These are phyloP conservation scores for Eubucco bourcierii DNA, from an alignment of 2,113 vertebrate genomes.

Conservation along the genomic window DNA sequence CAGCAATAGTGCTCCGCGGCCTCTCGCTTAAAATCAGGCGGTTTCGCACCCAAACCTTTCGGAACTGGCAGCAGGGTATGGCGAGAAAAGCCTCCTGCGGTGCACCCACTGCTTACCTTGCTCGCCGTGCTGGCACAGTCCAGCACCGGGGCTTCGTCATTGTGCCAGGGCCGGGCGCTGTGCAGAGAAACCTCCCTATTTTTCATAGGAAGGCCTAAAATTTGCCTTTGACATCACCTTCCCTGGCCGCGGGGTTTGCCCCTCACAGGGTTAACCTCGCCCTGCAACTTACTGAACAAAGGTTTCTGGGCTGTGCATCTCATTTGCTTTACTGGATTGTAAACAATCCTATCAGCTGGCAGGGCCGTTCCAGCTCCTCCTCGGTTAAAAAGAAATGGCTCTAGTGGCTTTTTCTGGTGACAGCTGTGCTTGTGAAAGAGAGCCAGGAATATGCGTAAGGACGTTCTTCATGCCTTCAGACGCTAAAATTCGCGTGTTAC, in stretches of 20 bases:
- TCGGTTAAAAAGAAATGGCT: background rate
- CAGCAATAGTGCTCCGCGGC: background rate
- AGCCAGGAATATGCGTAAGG: background rate
- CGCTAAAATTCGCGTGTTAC: background rate
- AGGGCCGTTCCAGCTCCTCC: background rate
- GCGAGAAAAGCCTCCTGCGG: background rate
- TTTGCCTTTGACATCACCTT: background rate
- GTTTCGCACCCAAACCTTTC: background rate
- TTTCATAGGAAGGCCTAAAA: background rate
- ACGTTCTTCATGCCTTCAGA: background rate
- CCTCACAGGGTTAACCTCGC: background rate
- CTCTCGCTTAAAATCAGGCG: background rate
- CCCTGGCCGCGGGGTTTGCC: background rate
- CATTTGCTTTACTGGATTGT: background rate
- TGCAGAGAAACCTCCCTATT: accelerated
- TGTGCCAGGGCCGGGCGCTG: background rate
- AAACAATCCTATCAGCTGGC: conserved; percentile 26
- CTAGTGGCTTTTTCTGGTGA: background rate
- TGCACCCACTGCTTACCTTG: background rate
- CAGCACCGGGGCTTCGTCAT: background rate
- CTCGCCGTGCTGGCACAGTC: background rate
- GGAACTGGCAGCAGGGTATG: background rate
- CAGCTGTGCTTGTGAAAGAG: background rate
- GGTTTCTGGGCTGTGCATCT: conserved; percentile 11
- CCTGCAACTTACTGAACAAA: background rate